Conservation (phyloP, 1,140 invertebrate genomes). For the Diachasma alloeum region DNA sequence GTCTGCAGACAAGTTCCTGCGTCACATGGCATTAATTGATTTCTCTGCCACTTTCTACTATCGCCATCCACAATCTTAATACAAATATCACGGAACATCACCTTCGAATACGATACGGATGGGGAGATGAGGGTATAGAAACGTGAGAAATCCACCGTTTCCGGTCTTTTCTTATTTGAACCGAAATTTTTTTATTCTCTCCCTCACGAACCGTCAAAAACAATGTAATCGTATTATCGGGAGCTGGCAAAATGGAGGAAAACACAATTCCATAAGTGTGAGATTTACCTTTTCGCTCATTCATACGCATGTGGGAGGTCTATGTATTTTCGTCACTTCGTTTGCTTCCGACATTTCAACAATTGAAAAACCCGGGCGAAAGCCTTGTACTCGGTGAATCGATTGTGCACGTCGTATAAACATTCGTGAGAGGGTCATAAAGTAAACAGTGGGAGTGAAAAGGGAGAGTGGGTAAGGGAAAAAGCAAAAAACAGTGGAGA, state of each 20-base stretch:
- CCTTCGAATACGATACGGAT: neutral
- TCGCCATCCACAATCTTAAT: neutral
- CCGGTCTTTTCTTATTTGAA: neutral
- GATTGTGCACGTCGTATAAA: neutral
- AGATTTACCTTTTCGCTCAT: neutral
- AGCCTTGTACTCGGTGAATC: neutral
- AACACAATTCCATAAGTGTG: neutral
- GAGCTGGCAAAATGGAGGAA: neutral
- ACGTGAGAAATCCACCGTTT: neutral
- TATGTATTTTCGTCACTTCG: neutral
- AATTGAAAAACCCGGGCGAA: neutral
- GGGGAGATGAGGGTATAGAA: neutral
- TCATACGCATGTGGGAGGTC: neutral
- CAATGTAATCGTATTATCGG: neutral
- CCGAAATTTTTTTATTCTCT: neutral
- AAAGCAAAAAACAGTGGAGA: neutral
- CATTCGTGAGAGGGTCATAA: neutral
- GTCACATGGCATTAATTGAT: conserved; percentile 27
- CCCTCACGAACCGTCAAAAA: neutral
- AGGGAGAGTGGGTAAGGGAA: neutral
- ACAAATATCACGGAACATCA: neutral
- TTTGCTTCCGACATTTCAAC: neutral
- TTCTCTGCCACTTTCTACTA: conserved; percentile 3
- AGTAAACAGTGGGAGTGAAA: neutral
- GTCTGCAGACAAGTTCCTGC: neutral